phyloP scores from a whole-genome alignment of 2,797 vertebrate genomes.

The Agapornis canus region DNA sequence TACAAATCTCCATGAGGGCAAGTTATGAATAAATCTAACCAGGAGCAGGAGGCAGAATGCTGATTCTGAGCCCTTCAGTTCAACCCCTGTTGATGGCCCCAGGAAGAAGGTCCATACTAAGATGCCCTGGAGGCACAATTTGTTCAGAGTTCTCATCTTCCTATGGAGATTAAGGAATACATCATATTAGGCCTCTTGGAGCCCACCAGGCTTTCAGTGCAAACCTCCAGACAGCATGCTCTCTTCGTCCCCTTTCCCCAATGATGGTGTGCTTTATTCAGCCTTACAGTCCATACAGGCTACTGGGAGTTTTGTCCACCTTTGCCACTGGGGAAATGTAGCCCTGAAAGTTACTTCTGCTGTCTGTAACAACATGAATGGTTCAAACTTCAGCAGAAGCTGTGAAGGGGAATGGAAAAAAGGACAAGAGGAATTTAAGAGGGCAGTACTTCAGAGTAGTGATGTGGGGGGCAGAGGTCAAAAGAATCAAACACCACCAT shows the following conservation, averaged over 20 bases:
- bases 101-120: background rate
- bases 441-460: background rate
- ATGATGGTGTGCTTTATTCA: accelerated
- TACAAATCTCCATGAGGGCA: slow-evolving; percentile 6
- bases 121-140: background rate
- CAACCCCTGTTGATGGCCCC: background rate
- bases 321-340: accelerated
- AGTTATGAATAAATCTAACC: background rate
- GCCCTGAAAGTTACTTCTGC: background rate
- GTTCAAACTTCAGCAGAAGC: background rate
- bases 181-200: background rate
- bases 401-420: background rate
- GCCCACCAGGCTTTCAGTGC: background rate
- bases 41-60: background rate
- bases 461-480: background rate
- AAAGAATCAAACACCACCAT: background rate
- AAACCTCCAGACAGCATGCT: accelerated
- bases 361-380: background rate
- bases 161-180: background rate
- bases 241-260: accelerated
- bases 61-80: background rate
- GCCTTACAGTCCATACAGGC: background rate
- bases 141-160: background rate
- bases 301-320: background rate
- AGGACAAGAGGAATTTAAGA: background rate